phyloP scores from a whole-genome alignment of 2,888 invertebrate genomes.

The Arctia plantaginis region DNA sequence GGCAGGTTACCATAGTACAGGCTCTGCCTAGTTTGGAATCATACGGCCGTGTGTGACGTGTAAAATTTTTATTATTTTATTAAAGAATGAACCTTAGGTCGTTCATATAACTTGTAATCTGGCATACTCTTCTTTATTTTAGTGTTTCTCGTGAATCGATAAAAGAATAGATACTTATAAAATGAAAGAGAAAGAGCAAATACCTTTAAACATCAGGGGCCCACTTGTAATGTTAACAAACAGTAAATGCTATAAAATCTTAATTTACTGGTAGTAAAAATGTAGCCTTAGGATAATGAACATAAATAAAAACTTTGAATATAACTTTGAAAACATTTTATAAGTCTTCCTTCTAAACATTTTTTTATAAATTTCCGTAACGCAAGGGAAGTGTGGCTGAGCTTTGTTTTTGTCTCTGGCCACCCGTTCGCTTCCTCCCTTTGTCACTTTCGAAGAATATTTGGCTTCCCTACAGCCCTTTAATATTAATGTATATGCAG shows the following conservation, averaged over 20 bases:
- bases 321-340: constrained; percentile 35
- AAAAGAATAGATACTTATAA: not conserved
- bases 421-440: constrained; percentile 82
- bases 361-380: constrained; percentile 69
- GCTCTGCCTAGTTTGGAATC: not conserved
- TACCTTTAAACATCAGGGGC: not conserved
- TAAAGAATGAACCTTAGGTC: not conserved
- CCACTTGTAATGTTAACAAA: not conserved
- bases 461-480: constrained; percentile 75
- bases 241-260: not conserved
- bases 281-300: not conserved
- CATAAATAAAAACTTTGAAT: not conserved
- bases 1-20: not conserved
- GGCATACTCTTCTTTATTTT: not conserved
- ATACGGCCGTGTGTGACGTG: not conserved
- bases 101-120: not conserved
- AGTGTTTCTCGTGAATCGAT: not conserved
- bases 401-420: constrained; percentile 75
- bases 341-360: constrained; percentile 63
- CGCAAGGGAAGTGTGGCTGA: constrained; percentile 67
- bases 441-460: constrained; percentile 78
- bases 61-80: not conserved
- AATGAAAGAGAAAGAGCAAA: not conserved
- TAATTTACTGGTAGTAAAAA: not conserved
- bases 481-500: constrained; percentile 71